Base-by-base conservation (phyloP, 2,888 invertebrate genomes). In the Horisme vitalbata region DNA sequence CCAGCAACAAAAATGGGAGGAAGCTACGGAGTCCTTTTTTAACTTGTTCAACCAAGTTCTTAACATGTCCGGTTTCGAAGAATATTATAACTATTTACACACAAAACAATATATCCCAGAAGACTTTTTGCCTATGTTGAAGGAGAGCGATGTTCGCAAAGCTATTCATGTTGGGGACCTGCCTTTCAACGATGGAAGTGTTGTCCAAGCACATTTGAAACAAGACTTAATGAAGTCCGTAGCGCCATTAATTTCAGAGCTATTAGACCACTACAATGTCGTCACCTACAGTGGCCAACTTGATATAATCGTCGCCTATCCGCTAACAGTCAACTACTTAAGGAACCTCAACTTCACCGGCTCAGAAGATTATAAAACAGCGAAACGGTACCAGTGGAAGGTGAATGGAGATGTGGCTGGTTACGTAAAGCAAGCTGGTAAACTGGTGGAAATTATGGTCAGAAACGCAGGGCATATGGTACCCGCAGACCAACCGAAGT, bases 31-130 rank as follows among this genome's bases (percentile, higher is more conserved):
- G n/a, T n/a, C n/a, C n/a, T n/a, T n/a, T n/a, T n/a, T n/a, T n/a
- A n/a, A n/a, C n/a, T n/a, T n/a, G n/a, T 95, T 7, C 26, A 4
- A 35, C 2, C 2, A 6, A 15, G 8, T 31, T 26, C 7, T 4
- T 94, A 18, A 18, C 4, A 18, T 18, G 18, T 1, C 66, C 79
- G 93, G 34, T 75, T 92, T 0, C 95, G 95, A 68, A 94, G 95
- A 68, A 72, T 79, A 2, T 78, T 96, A 0, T 93, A 28, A 91
- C 27, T 14, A 2, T 21, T n/a, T n/a, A n/a, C n/a, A n/a, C n/a
- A n/a, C n/a, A n/a, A n/a, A n/a, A n/a, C n/a, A n/a, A n/a, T n/a
- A n/a, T n/a, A n/a, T n/a, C n/a, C n/a, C n/a, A n/a, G n/a, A n/a
- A n/a, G n/a, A n/a, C n/a, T n/a, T n/a, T n/a, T 6, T 27, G 3